Conservation (phyloP, 2,797 vertebrate species). For the Myoxocephalus aenaeus region DNA sequence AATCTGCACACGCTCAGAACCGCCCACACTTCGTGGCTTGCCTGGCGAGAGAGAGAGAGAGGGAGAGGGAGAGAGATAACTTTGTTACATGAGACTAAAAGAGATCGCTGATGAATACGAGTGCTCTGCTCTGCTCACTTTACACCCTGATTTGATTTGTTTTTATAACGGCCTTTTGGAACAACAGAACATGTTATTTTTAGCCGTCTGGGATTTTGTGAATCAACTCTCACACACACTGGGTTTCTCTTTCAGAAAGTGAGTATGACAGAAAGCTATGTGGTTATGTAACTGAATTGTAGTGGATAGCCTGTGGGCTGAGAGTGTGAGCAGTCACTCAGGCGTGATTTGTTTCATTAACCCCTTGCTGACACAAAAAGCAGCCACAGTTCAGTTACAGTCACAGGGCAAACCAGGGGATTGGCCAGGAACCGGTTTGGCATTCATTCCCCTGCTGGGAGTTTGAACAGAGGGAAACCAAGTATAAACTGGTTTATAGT, state of each 20-base stretch:
- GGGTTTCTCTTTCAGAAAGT: conserved; percentile 47
- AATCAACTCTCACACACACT: conserved; percentile 49
- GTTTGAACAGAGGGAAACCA: conserved; percentile 5
- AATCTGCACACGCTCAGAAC: conserved; percentile 94
- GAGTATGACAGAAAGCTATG: conserved; percentile 30
- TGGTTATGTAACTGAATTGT: conserved; percentile 67
- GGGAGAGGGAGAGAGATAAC: not conserved
- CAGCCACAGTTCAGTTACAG: conserved; percentile 18
- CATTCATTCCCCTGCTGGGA: not conserved
- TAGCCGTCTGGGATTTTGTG: conserved; percentile 54
- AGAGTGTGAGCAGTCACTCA: conserved; percentile 61
- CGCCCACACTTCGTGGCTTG: conserved; percentile 91
- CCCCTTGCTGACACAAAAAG: conserved; percentile 47
- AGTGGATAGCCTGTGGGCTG: conserved; percentile 55
- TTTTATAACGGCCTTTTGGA: not conserved
- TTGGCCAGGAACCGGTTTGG: not conserved
- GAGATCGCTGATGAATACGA: not conserved
- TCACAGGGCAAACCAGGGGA: not conserved
- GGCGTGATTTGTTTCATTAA: conserved; percentile 66
- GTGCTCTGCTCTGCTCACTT: not conserved
- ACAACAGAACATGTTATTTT: conserved; percentile 46
- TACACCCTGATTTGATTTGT: not conserved
- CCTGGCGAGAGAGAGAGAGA: conserved; percentile 75
- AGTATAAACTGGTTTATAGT: not conserved
- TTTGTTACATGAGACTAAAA: not conserved